A percentile compares a stretch with the other conserved stretches of the same genome.
Conservation (phyloP, 2,797 vertebrate genomes). For the Gallirallus australis region DNA sequence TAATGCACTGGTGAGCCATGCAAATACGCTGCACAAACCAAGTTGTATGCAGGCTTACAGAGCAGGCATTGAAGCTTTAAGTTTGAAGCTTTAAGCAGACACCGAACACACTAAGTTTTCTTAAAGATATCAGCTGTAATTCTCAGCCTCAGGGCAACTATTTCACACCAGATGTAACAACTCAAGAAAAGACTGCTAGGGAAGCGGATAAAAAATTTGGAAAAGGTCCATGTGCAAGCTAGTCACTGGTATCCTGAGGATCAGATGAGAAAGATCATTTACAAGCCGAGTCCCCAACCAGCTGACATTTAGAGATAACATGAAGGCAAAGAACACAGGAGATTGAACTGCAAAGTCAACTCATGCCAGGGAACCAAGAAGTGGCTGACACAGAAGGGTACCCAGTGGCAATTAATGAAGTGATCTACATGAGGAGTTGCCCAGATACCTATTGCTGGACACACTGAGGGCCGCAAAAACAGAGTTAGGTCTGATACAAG, state of each 20-base stretch:
- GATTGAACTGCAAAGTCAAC: neutral
- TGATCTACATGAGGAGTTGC: neutral
- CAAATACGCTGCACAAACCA: neutral
- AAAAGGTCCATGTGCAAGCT: neutral
- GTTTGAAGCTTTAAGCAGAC: neutral
- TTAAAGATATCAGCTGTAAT: neutral
- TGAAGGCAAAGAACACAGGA: neutral
- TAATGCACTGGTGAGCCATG: neutral
- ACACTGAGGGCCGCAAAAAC: neutral
- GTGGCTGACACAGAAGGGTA: neutral
- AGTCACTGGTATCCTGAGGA: neutral
- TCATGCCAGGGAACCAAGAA: neutral
- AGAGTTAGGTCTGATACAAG: accelerated
- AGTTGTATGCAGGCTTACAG: neutral
- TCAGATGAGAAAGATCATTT: neutral
- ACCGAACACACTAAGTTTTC: neutral
- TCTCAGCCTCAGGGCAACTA: neutral
- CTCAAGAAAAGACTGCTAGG: neutral
- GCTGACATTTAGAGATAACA: neutral
- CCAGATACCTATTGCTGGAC: neutral
- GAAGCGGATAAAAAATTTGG: neutral
- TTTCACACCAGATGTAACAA: neutral
- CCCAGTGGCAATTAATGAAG: neutral
- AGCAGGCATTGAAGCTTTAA: neutral
- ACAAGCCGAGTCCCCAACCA: neutral